Evolutionary conservation across 2,888 invertebrate species (phyloP).

Genomic region (Drosophila anomalata): DNA sequence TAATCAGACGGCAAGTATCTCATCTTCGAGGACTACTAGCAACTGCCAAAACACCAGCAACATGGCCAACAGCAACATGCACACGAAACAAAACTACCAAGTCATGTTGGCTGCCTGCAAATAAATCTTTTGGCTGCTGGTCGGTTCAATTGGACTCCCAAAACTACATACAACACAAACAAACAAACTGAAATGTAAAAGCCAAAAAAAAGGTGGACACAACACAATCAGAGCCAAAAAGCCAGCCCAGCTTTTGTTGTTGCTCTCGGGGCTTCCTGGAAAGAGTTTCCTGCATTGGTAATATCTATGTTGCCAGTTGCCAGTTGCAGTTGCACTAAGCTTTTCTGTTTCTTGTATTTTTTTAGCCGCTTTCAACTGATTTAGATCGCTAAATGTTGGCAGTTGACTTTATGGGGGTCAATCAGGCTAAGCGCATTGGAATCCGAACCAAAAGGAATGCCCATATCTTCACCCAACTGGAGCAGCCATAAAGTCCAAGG

Average conservation of each 20-base stretch:
- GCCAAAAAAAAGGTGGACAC: constrained; percentile 59
- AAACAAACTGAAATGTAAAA: constrained; percentile 1
- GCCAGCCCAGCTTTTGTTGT: constrained; percentile 28
- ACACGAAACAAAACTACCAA: constrained; percentile 74
- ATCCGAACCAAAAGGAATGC: constrained; percentile 14
- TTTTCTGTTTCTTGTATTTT: constrained; percentile 13
- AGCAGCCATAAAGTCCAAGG: constrained; percentile 23
- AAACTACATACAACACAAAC: constrained; percentile 33
- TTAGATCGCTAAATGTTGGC: constrained; percentile 59
- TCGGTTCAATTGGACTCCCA: constrained; percentile 55
- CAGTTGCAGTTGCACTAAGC: constrained; percentile 24
- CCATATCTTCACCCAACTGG: constrained; percentile 18
- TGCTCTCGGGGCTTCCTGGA: constrained; percentile 68
- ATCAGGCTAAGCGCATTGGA: constrained; percentile 57
- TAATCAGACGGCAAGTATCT: constrained; percentile 83
- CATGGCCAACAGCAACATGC: constrained; percentile 56
- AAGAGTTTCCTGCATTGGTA: constrained; percentile 77
- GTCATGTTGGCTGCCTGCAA: constrained; percentile 69
- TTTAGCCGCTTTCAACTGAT: constrained; percentile 52
- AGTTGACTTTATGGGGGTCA: constrained; percentile 77
- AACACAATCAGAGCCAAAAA: constrained; percentile 64
- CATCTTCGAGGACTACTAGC: constrained; percentile 81
- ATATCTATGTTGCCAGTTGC: constrained; percentile 67
- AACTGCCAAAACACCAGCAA: constrained; percentile 66
- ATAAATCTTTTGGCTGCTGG: constrained; percentile 70